phyloP scores from a whole-genome alignment of 2,797 vertebrate genomes.

The Syngnathus acus region DNA sequence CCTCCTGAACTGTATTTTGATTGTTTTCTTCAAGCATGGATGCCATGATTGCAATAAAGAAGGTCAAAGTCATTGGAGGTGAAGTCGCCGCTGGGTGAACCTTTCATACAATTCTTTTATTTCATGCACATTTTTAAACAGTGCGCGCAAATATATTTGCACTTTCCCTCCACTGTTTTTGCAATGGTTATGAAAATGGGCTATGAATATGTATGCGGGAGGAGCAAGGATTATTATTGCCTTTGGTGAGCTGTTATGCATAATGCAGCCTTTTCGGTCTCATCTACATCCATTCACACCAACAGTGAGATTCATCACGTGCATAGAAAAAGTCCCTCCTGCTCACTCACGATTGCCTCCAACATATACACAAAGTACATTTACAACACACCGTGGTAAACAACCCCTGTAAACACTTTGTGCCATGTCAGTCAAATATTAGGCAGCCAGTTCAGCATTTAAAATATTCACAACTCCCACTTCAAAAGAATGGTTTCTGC shows the following conservation, averaged over 20 bases:
- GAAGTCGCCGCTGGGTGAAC: slow-evolving; percentile 17
- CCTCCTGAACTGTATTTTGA: slow-evolving; percentile 44
- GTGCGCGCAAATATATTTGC: slow-evolving; percentile 45
- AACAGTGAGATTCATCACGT: slow-evolving; percentile 40
- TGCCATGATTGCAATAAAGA: slow-evolving; percentile 41
- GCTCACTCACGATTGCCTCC: slow-evolving; percentile 27
- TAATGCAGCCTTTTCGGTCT: slow-evolving; percentile 74
- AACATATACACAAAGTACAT: slow-evolving; percentile 37
- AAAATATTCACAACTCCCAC: slow-evolving; percentile 29
- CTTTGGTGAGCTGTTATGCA: slow-evolving; percentile 71
- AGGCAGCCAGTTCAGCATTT: slow-evolving; percentile 53
- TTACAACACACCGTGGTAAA: slow-evolving; percentile 26
- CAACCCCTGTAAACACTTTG: slow-evolving; percentile 34
- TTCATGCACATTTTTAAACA: slow-evolving; percentile 29
- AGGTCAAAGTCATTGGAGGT: slow-evolving; percentile 38
- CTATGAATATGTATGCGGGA: slow-evolving; percentile 70
- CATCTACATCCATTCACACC: slow-evolving; percentile 63
- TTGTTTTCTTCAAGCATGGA: slow-evolving; percentile 35
- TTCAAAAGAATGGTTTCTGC: slow-evolving; percentile 52
- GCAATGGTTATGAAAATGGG: slow-evolving; percentile 61
- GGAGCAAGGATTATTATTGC: slow-evolving; percentile 62
- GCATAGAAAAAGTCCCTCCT: slow-evolving; percentile 47
- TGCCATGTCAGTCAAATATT: slow-evolving; percentile 61
- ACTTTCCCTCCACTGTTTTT: slow-evolving; percentile 38
- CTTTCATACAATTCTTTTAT: slow-evolving; percentile 12